Evolutionary conservation across 2,888 invertebrate species (phyloP).

Genomic region (Scaptomyza cyrtandrae): DNA sequence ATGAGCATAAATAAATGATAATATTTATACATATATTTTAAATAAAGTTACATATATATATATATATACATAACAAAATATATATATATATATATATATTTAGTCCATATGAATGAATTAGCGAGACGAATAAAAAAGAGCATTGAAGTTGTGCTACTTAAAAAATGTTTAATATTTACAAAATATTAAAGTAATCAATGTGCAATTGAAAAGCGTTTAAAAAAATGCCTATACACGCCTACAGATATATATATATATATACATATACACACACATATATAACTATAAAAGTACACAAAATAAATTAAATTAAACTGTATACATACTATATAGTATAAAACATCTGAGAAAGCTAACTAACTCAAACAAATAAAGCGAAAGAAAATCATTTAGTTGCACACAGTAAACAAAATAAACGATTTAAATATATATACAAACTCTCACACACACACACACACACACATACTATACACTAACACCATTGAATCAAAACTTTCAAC

Average conservation of each 20-base stretch:
- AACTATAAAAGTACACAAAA: conserved; percentile 1
- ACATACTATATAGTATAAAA: conserved; percentile 3
- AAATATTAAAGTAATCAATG: conserved; percentile 81
- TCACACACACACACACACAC: conserved; percentile 31
- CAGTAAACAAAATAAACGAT: conserved; percentile 23
- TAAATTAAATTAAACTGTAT: conserved; percentile 17
- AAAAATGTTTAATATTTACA: conserved; percentile 74
- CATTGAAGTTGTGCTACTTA: conserved; percentile 44
- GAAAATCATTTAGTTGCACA: conserved; percentile 59
- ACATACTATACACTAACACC: conserved; percentile 25
- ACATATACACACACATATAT: conserved; percentile 20
- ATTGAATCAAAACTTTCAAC: conserved; percentile 69
- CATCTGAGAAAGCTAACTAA: conserved; percentile 17
- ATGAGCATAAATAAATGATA: conserved; percentile 54
- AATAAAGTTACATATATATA: conserved; percentile 69
- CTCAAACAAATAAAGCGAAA: conserved; percentile 33
- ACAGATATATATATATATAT: conserved; percentile 46
- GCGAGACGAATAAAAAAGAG: conserved; percentile 30
- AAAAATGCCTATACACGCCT: conserved; percentile 38
- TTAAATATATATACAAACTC: conserved; percentile 17
- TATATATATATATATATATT: conserved; percentile 58
- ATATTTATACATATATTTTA: conserved; percentile 77
- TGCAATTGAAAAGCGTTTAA: conserved; percentile 80
- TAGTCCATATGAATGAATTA: conserved; percentile 73
- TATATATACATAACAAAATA: conserved; percentile 53